Evolutionary conservation across 2,888 invertebrate genomes (phyloP).

Genomic region (Cetonia aurata): DNA sequence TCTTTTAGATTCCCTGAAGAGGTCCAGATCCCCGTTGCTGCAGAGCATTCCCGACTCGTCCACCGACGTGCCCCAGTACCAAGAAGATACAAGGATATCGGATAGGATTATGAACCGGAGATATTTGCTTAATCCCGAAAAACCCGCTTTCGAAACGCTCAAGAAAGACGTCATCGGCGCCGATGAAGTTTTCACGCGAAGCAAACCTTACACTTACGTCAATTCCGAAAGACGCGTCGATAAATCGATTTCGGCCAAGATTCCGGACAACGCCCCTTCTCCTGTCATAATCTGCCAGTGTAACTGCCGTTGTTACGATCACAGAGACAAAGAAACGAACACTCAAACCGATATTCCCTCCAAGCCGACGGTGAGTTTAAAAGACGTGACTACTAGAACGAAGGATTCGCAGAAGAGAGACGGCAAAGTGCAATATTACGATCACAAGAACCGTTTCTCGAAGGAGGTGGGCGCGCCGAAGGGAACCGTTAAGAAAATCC

Average conservation of each 20-base stretch:
- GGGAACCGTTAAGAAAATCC: slow-evolving; percentile 61
- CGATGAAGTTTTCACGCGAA: neutral
- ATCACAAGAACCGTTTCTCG: slow-evolving; percentile 67
- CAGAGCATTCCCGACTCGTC: slow-evolving; percentile 12
- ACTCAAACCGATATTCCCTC: slow-evolving; percentile 47
- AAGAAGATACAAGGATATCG: slow-evolving; percentile 60
- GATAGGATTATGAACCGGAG: slow-evolving; percentile 60
- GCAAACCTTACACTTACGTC: neutral
- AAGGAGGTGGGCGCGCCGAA: slow-evolving; percentile 61
- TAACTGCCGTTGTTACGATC: slow-evolving; percentile 7
- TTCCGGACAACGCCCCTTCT: too few relatives aligned
- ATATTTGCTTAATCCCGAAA: slow-evolving; percentile 4
- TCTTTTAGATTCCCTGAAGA: slow-evolving; percentile 10
- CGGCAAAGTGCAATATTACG: slow-evolving; percentile 66
- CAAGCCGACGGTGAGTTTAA: slow-evolving; percentile 53
- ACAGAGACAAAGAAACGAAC: neutral
- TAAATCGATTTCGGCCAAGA: slow-evolving; percentile 10
- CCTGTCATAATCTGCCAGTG: slow-evolving; percentile 11
- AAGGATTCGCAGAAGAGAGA: neutral
- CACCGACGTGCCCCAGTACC: slow-evolving; percentile 39
- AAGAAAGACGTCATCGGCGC: neutral
- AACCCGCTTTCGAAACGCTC: neutral
- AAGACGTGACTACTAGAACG: neutral
- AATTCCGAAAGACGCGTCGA: slow-evolving; percentile 5
- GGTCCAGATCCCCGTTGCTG: neutral